phyloP scores from a whole-genome alignment of 2,797 vertebrate species.

The Artibeus jamaicensis region DNA sequence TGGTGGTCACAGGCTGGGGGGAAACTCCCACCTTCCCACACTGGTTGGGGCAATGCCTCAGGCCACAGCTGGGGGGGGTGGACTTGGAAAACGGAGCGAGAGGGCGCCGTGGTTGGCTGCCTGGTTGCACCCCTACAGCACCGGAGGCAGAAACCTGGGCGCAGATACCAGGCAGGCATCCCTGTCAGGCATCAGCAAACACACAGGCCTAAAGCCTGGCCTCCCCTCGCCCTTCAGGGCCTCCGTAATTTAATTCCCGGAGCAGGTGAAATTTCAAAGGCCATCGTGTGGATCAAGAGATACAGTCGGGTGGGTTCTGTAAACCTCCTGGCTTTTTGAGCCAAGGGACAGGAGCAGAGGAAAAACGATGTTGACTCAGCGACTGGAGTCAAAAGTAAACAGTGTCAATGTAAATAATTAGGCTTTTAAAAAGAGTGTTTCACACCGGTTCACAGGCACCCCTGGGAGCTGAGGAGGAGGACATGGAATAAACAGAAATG shows the following conservation, averaged over 20 bases:
- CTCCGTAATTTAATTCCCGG: background rate
- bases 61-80: constrained; percentile 70
- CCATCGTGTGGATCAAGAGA: background rate
- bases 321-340: background rate
- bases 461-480: background rate
- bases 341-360: background rate
- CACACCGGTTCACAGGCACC: background rate
- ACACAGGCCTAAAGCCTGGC: background rate
- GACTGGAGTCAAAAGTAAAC: background rate
- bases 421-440: background rate
- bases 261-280: background rate
- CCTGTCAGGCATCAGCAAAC: constrained; percentile 22
- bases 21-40: constrained; percentile 74
- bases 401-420: background rate
- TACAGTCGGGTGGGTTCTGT: background rate
- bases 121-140: background rate
- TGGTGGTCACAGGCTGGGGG: constrained; percentile 76
- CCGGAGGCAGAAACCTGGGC: accelerated
- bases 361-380: background rate
- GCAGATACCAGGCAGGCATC: background rate
- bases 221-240: accelerated
- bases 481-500: background rate
- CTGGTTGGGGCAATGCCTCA: constrained; percentile 57
- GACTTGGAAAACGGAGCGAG: constrained; percentile 31
- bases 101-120: background rate